These are phyloP conservation scores for Noctilio leporinus DNA, from an alignment of 2,113 vertebrate species.

Conservation along the genomic window DNA sequence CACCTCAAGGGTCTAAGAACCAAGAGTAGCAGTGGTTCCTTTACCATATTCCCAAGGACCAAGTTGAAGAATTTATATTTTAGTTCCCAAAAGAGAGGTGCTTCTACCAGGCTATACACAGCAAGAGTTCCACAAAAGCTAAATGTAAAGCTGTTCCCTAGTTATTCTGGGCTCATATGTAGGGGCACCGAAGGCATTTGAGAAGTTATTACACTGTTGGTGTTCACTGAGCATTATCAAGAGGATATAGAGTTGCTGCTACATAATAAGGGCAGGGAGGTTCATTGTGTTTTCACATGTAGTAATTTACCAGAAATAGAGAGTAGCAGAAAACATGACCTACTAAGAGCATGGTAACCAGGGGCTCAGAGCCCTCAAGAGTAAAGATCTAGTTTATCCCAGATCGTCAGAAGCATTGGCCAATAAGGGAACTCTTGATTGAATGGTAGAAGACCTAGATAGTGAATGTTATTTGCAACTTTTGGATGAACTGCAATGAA, in stretches of 20 bases:
- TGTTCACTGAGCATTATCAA: neutral
- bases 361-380: neutral
- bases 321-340: neutral
- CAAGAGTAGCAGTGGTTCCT: neutral
- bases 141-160: neutral
- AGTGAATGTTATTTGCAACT: neutral
- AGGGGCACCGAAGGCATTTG: neutral
- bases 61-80: neutral
- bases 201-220: neutral
- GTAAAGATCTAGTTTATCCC: neutral
- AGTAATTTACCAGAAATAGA: neutral
- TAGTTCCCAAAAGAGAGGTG: neutral
- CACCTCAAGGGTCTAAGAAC: neutral
- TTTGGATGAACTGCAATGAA: neutral
- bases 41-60: neutral
- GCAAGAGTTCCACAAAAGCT: neutral
- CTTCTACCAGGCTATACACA: neutral
- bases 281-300: neutral
- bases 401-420: neutral
- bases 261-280: conserved; percentile 14
- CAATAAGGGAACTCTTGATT: neutral
- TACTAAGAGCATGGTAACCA: neutral
- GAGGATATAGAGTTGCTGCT: neutral
- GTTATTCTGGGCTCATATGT: neutral
- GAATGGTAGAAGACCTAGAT: neutral